Conservation (phyloP, 2,113 vertebrate genomes). For the Xenopus laevis region DNA sequence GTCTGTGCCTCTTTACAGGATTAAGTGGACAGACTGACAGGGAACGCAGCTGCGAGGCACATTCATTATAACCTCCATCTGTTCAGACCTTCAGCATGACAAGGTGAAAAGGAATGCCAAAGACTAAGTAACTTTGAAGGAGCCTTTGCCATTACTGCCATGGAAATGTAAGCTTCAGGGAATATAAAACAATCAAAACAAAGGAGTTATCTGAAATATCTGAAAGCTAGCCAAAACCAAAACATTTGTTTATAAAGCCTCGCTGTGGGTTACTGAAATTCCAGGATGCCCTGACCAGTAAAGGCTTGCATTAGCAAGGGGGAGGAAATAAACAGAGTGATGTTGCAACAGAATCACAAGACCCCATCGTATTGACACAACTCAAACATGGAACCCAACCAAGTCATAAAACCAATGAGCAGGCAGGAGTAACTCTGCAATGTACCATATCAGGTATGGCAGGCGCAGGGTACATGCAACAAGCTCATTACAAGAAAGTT, state of each 20-base stretch:
- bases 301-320: not conserved
- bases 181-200: conserved; percentile 5
- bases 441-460: too few species aligned
- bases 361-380: not conserved
- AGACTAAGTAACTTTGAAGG: not conserved
- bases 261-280: not conserved
- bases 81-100: not conserved
- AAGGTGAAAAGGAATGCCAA: conserved; percentile 2
- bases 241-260: not conserved
- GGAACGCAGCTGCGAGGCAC: not conserved
- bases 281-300: not conserved
- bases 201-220: conserved; percentile 2
- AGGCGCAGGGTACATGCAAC: too few species aligned
- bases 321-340: not conserved
- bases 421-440: too few species aligned
- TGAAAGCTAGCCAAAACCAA: not conserved
- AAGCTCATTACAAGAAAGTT: too few species aligned
- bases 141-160: not conserved
- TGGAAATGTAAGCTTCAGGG: not conserved
- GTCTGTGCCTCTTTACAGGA: not conserved
- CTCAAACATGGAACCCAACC: too few species aligned
- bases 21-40: not conserved
- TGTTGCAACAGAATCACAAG: not conserved
- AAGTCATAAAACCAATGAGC: too few species aligned
- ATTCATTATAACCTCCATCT: not conserved